Evolutionary conservation across 2,888 invertebrate species (phyloP).

Genomic region (Entomobrya proxima): DNA sequence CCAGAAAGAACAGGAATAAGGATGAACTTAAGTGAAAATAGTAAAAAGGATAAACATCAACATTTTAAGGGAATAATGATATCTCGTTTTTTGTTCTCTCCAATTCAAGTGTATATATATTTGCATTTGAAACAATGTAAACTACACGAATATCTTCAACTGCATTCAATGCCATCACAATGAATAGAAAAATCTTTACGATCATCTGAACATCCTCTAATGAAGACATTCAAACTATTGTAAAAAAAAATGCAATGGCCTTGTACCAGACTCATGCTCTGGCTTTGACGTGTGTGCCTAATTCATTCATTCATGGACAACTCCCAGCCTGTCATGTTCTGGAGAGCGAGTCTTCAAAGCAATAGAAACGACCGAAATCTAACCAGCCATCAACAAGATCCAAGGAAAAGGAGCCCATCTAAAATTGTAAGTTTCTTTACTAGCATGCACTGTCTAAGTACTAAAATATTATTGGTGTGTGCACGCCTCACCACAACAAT

Average conservation of each 20-base stretch:
- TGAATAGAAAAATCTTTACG: constrained; percentile 48
- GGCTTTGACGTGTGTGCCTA: constrained; percentile 25
- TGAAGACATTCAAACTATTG: constrained; percentile 48
- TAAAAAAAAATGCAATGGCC: constrained; percentile 55
- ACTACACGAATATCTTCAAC: background rate
- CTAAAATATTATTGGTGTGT: constrained; percentile 30
- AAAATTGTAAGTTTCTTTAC: constrained; percentile 28
- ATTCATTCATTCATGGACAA: constrained; percentile 51
- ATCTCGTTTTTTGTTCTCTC: no score
- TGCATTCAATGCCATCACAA: background rate
- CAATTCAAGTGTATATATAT: background rate
- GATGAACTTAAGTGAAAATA: no score
- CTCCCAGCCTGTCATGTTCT: constrained; percentile 47
- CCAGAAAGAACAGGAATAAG: no score
- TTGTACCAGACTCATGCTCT: constrained; percentile 12
- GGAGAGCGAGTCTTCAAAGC: background rate
- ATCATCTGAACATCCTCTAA: constrained; percentile 55
- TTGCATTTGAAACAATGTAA: constrained; percentile 15
- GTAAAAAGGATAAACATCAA: no score
- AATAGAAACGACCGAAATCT: background rate
- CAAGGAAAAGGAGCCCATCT: background rate
- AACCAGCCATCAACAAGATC: constrained; percentile 13
- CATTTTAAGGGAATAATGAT: no score
- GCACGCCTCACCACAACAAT: constrained; percentile 33
- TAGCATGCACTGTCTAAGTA: constrained; percentile 5